Evolutionary conservation across 2,888 invertebrate species (phyloP).

Genomic region (Ophion ventricosus): DNA sequence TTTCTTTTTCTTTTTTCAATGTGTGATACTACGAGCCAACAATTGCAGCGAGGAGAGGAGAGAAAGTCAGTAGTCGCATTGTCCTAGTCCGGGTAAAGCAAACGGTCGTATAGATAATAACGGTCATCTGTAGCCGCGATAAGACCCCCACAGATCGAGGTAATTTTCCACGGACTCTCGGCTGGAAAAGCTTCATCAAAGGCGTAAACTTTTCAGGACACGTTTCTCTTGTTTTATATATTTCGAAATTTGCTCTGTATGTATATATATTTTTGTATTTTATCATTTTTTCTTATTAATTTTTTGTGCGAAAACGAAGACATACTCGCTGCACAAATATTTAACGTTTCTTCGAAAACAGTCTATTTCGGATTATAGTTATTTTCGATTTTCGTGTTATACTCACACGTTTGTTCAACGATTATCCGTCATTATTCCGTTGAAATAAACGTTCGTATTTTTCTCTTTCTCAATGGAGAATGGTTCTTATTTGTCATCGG

Average conservation of each 20-base stretch:
- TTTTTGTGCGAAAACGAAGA: neutral
- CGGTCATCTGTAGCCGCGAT: conserved; percentile 61
- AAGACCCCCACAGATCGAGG: conserved; percentile 58
- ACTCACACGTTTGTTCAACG: neutral
- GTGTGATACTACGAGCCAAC: conserved; percentile 24
- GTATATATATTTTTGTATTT: neutral
- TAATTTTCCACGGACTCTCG: conserved; percentile 65
- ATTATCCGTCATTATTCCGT: neutral
- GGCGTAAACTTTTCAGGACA: conserved; percentile 49
- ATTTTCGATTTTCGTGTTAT: neutral
- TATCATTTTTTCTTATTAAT: too few species aligned
- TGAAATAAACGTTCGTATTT: conserved; percentile 7
- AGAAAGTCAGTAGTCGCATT: conserved; percentile 58
- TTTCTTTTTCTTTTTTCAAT: conserved; percentile 9
- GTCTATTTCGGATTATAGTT: neutral
- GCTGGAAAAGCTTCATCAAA: conserved; percentile 34
- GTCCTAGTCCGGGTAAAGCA: conserved; percentile 63
- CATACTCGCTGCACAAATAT: neutral
- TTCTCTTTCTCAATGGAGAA: conserved; percentile 10
- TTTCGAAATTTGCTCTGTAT: neutral
- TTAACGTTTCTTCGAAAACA: neutral
- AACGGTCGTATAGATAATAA: conserved; percentile 61
- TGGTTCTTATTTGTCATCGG: neutral
- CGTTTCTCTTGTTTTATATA: neutral
- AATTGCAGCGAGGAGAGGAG: conserved; percentile 31